Base-by-base conservation (phyloP, 2,888 invertebrate genomes). In the Buathra laborator region DNA sequence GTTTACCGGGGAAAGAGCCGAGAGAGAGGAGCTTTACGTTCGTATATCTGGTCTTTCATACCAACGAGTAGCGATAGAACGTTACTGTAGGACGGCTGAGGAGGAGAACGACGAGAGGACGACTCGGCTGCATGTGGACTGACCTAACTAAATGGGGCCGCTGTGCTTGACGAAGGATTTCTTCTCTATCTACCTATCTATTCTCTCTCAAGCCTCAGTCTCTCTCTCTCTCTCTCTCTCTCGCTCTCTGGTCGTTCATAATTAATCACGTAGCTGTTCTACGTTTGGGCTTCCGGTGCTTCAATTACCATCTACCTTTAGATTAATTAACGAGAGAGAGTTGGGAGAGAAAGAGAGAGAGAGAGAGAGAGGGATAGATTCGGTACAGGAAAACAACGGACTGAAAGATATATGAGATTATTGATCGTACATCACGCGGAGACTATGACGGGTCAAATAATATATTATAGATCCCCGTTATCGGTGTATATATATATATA, bases 241-340 rank as follows among this genome's bases (percentile, higher is more conserved):
- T 19, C n/a, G 44, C 51, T 80, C 71, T 80, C 68, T 51, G 68
- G 64, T 78, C 70, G 67, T 37, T 62, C 46, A 74, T 81, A 78
- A 81, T 78, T 84, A 78, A 84, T 81, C 78, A 75, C 81, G 74
- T 70, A 66, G 74, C 74, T 74, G 77, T 74, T 77, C 44, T 37
- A 46, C 48, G 71, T 59, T 71, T 81, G 80, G 59, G 67, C 80
- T 29, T 71, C 75, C 75, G 71, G 71, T 44, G 9, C 76, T 77
- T 84, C 81, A 84, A 81, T 84, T 84, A 84, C 84, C 78, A 81
- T 78, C 78, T 81, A 46, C 74, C 81, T 84, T 78, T 70, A 74
- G 84, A 84, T 81, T 84, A 84, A 81, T 84, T 81, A 84, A 81
- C 68, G 77, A 51, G 62, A 68, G 72, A 44, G 79, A n/a, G 37